Percentiles rank a stretch among this genome's conserved stretches.
Evolutionary conservation across 1,140 invertebrate genomes (phyloP).

Genomic region (Dolichoris vasculosae): DNA sequence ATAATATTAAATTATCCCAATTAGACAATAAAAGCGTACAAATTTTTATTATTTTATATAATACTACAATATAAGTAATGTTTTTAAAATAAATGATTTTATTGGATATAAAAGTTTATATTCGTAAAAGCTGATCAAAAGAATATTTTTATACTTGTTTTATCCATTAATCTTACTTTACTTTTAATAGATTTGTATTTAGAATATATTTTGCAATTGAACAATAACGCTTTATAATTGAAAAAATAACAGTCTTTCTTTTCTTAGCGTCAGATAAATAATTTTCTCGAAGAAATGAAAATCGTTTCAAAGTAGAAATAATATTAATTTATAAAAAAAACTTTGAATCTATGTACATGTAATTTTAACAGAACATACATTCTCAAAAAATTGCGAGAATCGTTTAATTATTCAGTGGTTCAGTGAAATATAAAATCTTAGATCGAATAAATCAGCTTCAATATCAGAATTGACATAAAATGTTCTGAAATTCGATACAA

Average conservation of each 20-base stretch:
- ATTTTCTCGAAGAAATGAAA: background rate
- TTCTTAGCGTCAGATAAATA: background rate
- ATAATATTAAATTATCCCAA: background rate
- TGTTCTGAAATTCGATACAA: constrained; percentile 30
- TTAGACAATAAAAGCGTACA: too few relatives aligned
- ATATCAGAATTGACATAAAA: constrained; percentile 1
- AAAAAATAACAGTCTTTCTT: background rate
- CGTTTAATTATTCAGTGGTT: background rate
- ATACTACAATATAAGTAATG: too few relatives aligned
- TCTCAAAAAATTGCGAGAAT: background rate
- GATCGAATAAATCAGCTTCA: too few relatives aligned
- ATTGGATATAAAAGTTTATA: too few relatives aligned
- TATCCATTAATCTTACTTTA: background rate
- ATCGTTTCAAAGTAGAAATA: background rate
- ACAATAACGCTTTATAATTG: background rate
- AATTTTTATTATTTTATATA: too few relatives aligned
- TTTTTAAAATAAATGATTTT: too few relatives aligned
- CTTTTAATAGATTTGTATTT: background rate
- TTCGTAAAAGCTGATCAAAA: background rate
- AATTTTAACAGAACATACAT: background rate
- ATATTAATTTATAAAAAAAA: background rate
- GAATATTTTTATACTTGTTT: background rate
- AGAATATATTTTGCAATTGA: background rate
- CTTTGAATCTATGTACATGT: background rate
- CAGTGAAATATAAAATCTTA: background rate